Conservation (phyloP, 37 sponge, comb jelly and placozoan genomes). For the Beroe ovata region DNA sequence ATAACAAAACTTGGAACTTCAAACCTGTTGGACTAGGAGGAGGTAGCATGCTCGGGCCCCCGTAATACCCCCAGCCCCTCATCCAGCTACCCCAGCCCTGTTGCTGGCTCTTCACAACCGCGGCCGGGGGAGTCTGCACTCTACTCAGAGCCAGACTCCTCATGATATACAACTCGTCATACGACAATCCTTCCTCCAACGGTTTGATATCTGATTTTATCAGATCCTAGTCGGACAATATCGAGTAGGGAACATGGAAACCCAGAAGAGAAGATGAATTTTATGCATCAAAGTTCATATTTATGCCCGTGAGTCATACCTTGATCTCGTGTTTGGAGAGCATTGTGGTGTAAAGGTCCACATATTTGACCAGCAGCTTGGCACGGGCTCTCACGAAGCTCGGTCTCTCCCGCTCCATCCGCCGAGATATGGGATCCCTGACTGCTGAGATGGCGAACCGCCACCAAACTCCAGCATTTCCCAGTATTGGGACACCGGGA, state of each 20-base stretch:
- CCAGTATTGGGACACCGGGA: slow-evolving; percentile 27
- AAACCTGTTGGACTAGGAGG: background rate
- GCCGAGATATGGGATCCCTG: slow-evolving; percentile 12
- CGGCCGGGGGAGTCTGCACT: background rate
- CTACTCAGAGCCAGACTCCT: slow-evolving; percentile 24
- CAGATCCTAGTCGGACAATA: slow-evolving; percentile 8
- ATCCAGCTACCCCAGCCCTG: slow-evolving; percentile 48
- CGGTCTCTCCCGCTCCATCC: slow-evolving; percentile 18
- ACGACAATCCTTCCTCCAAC: slow-evolving; percentile 53
- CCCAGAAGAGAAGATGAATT: too few species aligned
- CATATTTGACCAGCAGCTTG: slow-evolving; percentile 29
- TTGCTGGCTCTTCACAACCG: background rate
- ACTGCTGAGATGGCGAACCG: slow-evolving; percentile 59
- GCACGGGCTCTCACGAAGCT: slow-evolving; percentile 45
- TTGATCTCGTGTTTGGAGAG: slow-evolving; percentile 45
- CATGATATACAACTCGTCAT: slow-evolving; percentile 59
- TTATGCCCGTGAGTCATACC: too few species aligned
- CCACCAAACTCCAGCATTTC: slow-evolving; percentile 32
- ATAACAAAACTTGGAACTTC: too few species aligned
- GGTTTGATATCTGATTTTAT: slow-evolving; percentile 18
- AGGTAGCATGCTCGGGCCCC: background rate
- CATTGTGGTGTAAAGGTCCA: slow-evolving; percentile 32
- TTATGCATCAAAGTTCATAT: too few species aligned
- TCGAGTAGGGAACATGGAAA: too few species aligned
- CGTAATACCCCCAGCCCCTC: slow-evolving; percentile 22